phyloP scores from a whole-genome alignment of 1,140 invertebrate genomes.

The Drosophila kikkawai region DNA sequence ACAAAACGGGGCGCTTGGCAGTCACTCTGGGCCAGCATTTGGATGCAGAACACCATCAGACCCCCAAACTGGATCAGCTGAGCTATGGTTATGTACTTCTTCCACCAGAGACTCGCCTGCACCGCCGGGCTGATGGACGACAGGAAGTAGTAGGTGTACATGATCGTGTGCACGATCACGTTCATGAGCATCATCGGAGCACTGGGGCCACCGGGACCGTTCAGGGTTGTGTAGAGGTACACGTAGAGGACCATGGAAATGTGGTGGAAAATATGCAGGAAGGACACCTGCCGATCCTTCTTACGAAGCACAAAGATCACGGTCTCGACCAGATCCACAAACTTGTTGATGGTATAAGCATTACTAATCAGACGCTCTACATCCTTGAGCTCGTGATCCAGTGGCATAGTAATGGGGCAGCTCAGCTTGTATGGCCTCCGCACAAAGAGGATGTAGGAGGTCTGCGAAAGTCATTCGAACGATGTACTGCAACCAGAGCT shows the following conservation, averaged over 20 bases:
- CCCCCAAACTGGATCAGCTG: background rate
- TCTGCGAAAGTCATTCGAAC: background rate
- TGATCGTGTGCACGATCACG: conserved; percentile 15
- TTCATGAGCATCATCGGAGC: conserved; percentile 1
- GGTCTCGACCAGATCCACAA: conserved; percentile 51
- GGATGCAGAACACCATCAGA: background rate
- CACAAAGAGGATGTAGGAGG: conserved; percentile 5
- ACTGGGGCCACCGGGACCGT: background rate
- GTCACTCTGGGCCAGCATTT: background rate
- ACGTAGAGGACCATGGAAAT: background rate
- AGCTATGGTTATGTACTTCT: conserved; percentile 4
- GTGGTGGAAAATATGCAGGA: conserved; percentile 73
- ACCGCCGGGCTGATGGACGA: conserved; percentile 13
- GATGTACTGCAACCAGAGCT: background rate
- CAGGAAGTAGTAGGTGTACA: conserved; percentile 39
- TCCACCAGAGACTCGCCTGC: conserved; percentile 35
- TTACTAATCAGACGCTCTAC: conserved; percentile 27
- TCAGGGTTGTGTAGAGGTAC: background rate
- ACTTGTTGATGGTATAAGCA: conserved; percentile 32
- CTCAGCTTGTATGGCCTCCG: conserved; percentile 13
- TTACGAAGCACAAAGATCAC: conserved; percentile 60
- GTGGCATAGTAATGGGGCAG: conserved; percentile 32
- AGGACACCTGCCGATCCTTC: conserved; percentile 48
- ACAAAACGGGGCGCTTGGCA: background rate
- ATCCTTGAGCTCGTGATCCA: conserved; percentile 32